A percentile compares a stretch with the other conserved stretches of the same genome.
These are phyloP conservation scores for Harpalus rubripes DNA, from an alignment of 2,888 invertebrate genomes.

Conservation along the genomic window DNA sequence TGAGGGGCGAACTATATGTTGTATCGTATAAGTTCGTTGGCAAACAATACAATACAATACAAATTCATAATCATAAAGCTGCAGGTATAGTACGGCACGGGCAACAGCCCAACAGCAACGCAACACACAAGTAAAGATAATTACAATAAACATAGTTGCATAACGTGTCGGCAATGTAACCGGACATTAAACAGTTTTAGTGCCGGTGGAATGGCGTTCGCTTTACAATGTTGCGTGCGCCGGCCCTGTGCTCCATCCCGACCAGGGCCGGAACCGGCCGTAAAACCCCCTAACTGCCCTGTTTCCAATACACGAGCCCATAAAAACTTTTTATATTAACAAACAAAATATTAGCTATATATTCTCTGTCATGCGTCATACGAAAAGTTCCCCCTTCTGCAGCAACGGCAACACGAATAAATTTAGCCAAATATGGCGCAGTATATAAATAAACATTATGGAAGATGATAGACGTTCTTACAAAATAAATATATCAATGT, in stretches of 20 bases:
- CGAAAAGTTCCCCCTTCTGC: background rate
- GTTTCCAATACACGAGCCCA: constrained; percentile 54
- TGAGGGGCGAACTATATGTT: background rate
- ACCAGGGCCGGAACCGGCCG: constrained; percentile 46
- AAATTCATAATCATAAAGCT: constrained; percentile 47
- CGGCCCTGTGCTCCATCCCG: background rate
- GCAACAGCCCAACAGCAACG: background rate
- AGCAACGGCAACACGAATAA: too few species aligned
- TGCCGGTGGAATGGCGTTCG: constrained; percentile 57
- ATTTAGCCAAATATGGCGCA: too few species aligned
- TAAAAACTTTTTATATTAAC: constrained; percentile 67
- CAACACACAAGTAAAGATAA: constrained; percentile 46
- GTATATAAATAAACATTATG: too few species aligned
- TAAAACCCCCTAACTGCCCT: constrained; percentile 50
- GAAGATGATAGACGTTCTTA: too few species aligned
- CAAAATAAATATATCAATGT: too few species aligned
- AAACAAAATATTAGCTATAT: constrained; percentile 61
- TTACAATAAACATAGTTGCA: constrained; percentile 62
- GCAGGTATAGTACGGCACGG: background rate
- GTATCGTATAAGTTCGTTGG: constrained; percentile 7
- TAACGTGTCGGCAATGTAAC: constrained; percentile 58
- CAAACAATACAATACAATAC: constrained; percentile 48
- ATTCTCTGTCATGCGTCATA: constrained; percentile 42
- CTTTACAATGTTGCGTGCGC: constrained; percentile 57
- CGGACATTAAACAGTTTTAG: constrained; percentile 65